Evolutionary conservation across 1,140 invertebrate genomes (phyloP), one percentile per base, ranked within the genome.

Genomic region (Megalopta genalis): DNA sequence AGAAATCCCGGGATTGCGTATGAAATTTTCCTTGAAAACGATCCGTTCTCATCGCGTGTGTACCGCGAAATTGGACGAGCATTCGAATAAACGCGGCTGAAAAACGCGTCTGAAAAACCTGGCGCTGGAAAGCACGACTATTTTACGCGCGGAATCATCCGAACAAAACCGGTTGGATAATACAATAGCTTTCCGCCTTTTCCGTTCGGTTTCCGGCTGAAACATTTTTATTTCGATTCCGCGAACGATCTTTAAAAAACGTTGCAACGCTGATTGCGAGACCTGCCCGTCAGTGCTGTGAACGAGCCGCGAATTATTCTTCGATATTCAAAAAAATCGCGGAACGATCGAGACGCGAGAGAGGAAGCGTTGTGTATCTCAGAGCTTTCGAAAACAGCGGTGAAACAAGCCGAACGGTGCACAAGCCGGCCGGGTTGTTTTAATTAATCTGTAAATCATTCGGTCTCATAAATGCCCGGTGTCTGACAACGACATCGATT

Each of bases 1-100:
- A 9, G 46, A 67, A 32, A 67, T 14, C 23, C 6, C 18, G 42
- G 42, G 65, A 52, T 32, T 67, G 27, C 65, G 18, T 32, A 52
- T 25, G 42, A 52, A 52, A 27, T 52, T 67, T 67, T 52, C 16
- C 65, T 21, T 27, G 23, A 32, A 25, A 67, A 52, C 46, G 23
- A 39, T n/a, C 64, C 64, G 37, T 27, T 49, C 25, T 23, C 65
- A 67, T 67, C 65, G 23, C 27, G 25, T 25, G 14, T 42, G 65
- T 52, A 49, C 65, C 65, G 16, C 65, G 65, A 67, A 67, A 67
- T 67, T 67, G 42, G 27, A 52, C 46, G 23, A 49, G 65, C 65
- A 49, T 67, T 52, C 16, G 27, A 67, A 67, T 49, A 67, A 67
- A 67, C 46, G 27, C 39, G 27, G 10, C 25, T 67, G 16, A 18